A percentile compares a stretch with the other conserved stretches of the same genome.
Evolutionary conservation across 2,797 vertebrate genomes (phyloP).

Genomic region (Enteromius afrohamiltoni): DNA sequence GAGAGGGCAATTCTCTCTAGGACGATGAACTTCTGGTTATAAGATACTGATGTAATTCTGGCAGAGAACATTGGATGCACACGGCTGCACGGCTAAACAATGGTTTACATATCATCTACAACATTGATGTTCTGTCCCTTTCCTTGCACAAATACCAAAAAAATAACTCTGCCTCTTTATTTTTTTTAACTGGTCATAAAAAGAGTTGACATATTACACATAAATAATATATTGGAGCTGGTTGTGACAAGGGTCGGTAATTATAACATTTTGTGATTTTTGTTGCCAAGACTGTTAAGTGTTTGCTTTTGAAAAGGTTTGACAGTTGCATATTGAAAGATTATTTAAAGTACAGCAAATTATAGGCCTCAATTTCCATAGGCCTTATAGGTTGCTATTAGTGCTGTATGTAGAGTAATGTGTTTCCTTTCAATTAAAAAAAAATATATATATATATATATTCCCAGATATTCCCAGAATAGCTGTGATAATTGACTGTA

Average conservation of each 20-base stretch:
- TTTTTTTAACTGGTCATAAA: too few species aligned
- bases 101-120: background rate
- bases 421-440: background rate
- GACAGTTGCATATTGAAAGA: background rate
- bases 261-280: background rate
- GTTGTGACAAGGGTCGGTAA: background rate
- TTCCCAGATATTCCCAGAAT: background rate
- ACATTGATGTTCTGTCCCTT: background rate
- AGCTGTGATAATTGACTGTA: conserved; percentile 1
- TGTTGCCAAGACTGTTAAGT: background rate
- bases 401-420: background rate
- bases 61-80: background rate
- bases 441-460: too few species aligned
- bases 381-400: background rate
- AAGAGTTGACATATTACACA: background rate
- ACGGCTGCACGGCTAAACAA: background rate
- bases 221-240: background rate
- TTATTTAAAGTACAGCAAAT: background rate
- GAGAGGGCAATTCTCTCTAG: background rate
- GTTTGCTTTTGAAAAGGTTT: conserved; percentile 6
- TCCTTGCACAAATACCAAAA: too few species aligned
- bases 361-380: background rate
- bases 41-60: background rate
- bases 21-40: too few species aligned
- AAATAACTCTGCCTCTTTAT: too few species aligned